Conservation (phyloP, 2,113 vertebrate species). For the Anhinga anhinga region DNA sequence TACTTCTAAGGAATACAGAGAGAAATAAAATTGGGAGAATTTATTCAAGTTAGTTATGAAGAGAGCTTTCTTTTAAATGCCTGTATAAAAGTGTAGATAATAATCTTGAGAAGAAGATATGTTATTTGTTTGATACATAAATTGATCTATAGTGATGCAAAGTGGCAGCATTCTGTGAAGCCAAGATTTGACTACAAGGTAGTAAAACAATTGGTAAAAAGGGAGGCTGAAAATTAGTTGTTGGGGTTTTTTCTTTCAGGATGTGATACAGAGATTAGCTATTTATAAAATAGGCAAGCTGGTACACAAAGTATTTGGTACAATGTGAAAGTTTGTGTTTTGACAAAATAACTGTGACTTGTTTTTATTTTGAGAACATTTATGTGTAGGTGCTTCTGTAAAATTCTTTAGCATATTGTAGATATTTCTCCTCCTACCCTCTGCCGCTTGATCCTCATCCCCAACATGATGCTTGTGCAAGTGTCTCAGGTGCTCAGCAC, state of each 20-base stretch:
- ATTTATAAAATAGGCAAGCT: background rate
- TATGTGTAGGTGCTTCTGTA: background rate
- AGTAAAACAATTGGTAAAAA: background rate
- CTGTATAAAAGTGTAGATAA: background rate
- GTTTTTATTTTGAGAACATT: background rate
- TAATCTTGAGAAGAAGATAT: background rate
- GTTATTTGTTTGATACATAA: background rate
- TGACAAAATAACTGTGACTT: background rate
- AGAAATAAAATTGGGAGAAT: slow-evolving; percentile 48
- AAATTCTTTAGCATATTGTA: background rate
- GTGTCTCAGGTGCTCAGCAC: background rate
- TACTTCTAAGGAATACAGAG: slow-evolving; percentile 23
- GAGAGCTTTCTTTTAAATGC: slow-evolving; percentile 36
- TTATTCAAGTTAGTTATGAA: slow-evolving; percentile 37
- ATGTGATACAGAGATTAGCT: background rate
- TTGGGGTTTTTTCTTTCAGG: background rate
- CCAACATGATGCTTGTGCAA: background rate
- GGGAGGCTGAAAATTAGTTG: background rate
- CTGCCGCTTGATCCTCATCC: background rate
- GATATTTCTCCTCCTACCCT: background rate
- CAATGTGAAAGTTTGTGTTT: background rate
- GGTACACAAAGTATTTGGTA: background rate
- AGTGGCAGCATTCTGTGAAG: background rate
- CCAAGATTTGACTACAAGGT: background rate
- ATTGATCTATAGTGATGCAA: background rate